Percentiles rank a stretch among this genome's conserved stretches.
Conservation (phyloP, 2,113 vertebrate genomes). For the rat (Rattus norvegicus) region DNA sequence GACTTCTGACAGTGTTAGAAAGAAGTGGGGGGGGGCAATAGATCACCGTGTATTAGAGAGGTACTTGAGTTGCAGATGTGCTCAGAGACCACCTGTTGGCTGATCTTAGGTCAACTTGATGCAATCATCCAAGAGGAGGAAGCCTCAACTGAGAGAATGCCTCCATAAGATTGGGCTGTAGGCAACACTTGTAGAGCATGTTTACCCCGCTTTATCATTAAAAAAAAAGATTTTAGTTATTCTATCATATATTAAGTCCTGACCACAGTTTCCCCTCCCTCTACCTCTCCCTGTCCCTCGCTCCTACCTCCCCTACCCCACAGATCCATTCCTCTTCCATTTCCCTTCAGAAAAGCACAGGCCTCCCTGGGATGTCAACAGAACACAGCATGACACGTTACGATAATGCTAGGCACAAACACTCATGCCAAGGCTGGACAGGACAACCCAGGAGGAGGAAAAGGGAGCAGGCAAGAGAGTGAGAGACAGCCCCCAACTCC, state of each 20-base stretch:
- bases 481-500: not conserved
- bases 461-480: not conserved
- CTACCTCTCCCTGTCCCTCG: not conserved
- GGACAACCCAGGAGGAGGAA: not conserved
- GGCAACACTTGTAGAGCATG: not conserved
- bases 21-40: no score
- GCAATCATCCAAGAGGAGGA: not conserved
- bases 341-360: not conserved
- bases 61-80: not conserved
- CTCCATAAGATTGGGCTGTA: not conserved
- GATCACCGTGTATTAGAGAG: not conserved
- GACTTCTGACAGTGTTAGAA: not conserved
- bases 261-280: not conserved
- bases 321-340: not conserved
- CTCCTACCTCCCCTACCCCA: no score
- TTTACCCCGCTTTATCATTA: not conserved
- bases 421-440: not conserved
- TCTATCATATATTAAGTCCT: not conserved
- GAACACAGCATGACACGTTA: not conserved
- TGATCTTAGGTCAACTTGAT: not conserved
- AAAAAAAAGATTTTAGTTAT: not conserved
- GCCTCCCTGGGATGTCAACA: not conserved
- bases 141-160: not conserved
- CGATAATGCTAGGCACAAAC: not conserved
- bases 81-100: not conserved